phyloP scores from a whole-genome alignment of 2,888 invertebrate genomes.

The Hyposoter didymator region DNA sequence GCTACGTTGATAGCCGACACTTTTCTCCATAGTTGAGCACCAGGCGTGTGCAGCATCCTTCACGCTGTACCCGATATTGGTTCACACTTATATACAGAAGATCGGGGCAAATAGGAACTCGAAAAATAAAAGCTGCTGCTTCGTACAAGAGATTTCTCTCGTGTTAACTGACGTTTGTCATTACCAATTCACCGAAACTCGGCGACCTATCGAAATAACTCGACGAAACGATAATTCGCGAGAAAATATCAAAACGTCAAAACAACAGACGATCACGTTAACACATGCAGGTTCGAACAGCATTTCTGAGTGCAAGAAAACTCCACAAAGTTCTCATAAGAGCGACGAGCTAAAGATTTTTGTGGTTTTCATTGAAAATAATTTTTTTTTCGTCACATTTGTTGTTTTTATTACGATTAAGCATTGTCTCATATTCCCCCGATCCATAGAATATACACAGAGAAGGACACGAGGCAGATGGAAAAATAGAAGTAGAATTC shows the following conservation, averaged over 20 bases:
- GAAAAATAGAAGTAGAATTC: constrained; percentile 21
- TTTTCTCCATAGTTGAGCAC: constrained; percentile 73
- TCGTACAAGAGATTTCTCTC: neutral
- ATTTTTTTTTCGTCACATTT: too few relatives aligned
- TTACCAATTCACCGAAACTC: too few relatives aligned
- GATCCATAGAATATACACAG: neutral
- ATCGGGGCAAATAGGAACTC: constrained; percentile 25
- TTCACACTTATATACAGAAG: constrained; percentile 68
- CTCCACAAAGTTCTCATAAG: too few relatives aligned
- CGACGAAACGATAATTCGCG: too few relatives aligned
- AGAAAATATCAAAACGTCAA: too few relatives aligned
- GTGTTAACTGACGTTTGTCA: neutral
- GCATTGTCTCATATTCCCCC: constrained; percentile 12
- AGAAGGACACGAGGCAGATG: neutral
- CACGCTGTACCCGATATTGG: constrained; percentile 78
- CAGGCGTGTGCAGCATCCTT: constrained; percentile 77
- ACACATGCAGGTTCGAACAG: too few relatives aligned
- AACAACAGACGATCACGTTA: too few relatives aligned
- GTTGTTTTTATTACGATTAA: neutral
- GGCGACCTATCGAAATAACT: too few relatives aligned
- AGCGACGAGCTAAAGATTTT: too few relatives aligned
- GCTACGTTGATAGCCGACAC: constrained; percentile 58
- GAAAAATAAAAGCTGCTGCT: neutral
- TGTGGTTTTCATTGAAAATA: too few relatives aligned
- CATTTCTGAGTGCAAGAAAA: too few relatives aligned